Base-by-base conservation (phyloP, 2,113 vertebrate species). In the Emydocephalus ijimae region DNA sequence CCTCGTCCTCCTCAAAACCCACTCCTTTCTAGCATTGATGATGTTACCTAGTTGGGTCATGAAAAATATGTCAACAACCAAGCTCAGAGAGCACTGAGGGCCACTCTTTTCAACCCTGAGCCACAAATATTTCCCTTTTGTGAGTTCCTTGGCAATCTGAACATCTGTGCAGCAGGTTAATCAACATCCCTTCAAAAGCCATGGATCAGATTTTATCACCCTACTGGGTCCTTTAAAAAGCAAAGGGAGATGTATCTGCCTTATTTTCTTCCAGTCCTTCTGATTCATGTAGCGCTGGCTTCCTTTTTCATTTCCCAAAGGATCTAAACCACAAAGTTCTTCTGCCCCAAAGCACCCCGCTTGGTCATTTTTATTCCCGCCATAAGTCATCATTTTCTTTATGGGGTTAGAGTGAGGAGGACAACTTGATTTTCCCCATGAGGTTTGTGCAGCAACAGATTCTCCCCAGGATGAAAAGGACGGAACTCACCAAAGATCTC, bases 71-170 rank as follows among this genome's bases (percentile, higher is more conserved):
- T 50, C 50, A 52, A 52, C 50, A 52, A 12, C 59, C 59, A 29
- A 61, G 26, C 29, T 64, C 61, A 64, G 26, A 14, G 4, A 64
- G 11, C 11, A 14, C 11, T 26, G 10, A n/a, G 61, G 61, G 29
- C 4, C 11, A 1, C 1, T 64, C 26, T 64, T 64, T 64, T 64
- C 59, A 64, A 64, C 61, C 26, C 61, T 64, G 61, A 64, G 24
- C 0, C 11, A 29, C 10, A 64, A 64, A 64, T 12, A 64, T 64
- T 64, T 14, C 11, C 61, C 61, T 64, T 50, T 50, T 64, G 29
- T 64, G n/a, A 0, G 96, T 96, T 96, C 96, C 97, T 94, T 95
- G 92, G 97, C 96, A 97, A 96, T 96, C 88, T 18, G 92, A 54
- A 92, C 91, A 96, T 94, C 94, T 89, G 91, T 92, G 48, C 26